Conservation (phyloP, 1,140 invertebrate genomes). For the Tetranychus urticae region DNA sequence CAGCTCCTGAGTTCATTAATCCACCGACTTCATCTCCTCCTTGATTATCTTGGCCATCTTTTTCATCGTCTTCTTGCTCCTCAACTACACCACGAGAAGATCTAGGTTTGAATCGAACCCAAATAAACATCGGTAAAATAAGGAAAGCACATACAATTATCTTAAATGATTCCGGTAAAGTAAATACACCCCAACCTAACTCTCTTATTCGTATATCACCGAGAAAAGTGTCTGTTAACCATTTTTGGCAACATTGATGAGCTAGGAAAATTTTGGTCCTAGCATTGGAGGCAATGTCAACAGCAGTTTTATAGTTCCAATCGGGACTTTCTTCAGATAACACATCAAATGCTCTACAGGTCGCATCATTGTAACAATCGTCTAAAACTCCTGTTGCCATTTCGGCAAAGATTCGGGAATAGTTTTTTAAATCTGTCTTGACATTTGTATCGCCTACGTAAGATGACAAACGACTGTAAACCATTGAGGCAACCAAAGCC, state of each 20-base stretch:
- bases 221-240: slow-evolving; percentile 20
- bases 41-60: slow-evolving; percentile 2
- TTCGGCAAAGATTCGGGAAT: slow-evolving; percentile 21
- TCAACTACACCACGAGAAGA: neutral
- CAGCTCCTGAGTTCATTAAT: neutral
- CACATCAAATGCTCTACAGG: slow-evolving; percentile 18
- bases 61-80: neutral
- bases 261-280: slow-evolving; percentile 19
- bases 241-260: slow-evolving; percentile 25
- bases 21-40: neutral
- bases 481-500: slow-evolving; percentile 19
- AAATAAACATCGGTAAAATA: slow-evolving; percentile 24
- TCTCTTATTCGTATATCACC: slow-evolving; percentile 21
- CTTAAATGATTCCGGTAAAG: slow-evolving; percentile 20
- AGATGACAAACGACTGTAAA: slow-evolving; percentile 13
- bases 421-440: slow-evolving; percentile 13
- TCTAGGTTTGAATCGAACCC: slow-evolving; percentile 17
- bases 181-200: slow-evolving; percentile 18
- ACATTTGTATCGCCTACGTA: slow-evolving; percentile 14
- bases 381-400: slow-evolving; percentile 23
- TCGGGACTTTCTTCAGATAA: slow-evolving; percentile 20
- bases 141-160: slow-evolving; percentile 21
- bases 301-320: slow-evolving; percentile 19
- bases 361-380: slow-evolving; percentile 18
- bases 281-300: slow-evolving; percentile 14